These are phyloP conservation scores for Trogon surrucura DNA, from an alignment of 2,113 vertebrate genomes.

Conservation along the genomic window DNA sequence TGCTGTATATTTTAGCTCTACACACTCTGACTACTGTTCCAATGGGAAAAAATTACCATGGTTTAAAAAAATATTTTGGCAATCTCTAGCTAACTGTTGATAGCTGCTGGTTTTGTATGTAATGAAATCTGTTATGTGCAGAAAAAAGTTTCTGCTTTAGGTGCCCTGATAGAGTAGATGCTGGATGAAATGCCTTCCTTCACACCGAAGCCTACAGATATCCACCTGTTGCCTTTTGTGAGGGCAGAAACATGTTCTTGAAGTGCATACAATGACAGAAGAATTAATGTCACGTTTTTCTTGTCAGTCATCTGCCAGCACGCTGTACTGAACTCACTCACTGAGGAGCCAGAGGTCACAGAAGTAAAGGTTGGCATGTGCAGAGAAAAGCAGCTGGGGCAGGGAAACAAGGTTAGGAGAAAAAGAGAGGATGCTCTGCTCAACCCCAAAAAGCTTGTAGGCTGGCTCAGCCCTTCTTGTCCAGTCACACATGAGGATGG, in stretches of 20 bases:
- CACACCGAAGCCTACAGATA: neutral
- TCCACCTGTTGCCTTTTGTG: neutral
- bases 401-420: neutral
- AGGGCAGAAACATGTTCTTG: neutral
- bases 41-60: neutral
- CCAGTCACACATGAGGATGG: neutral
- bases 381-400: neutral
- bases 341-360: neutral
- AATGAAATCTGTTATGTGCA: neutral
- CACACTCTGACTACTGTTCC: neutral
- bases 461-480: neutral
- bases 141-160: neutral
- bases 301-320: neutral
- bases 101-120: neutral
- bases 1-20: neutral
- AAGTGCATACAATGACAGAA: neutral
- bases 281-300: neutral
- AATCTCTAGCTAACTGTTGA: neutral
- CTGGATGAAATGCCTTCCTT: rapidly evolving
- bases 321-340: neutral
- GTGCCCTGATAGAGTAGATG: neutral
- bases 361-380: neutral
- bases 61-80: neutral
- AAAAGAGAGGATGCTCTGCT: neutral
- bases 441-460: neutral